phyloP scores from a whole-genome alignment of 2,888 invertebrate species.

The Caenorhabditis sp. region DNA sequence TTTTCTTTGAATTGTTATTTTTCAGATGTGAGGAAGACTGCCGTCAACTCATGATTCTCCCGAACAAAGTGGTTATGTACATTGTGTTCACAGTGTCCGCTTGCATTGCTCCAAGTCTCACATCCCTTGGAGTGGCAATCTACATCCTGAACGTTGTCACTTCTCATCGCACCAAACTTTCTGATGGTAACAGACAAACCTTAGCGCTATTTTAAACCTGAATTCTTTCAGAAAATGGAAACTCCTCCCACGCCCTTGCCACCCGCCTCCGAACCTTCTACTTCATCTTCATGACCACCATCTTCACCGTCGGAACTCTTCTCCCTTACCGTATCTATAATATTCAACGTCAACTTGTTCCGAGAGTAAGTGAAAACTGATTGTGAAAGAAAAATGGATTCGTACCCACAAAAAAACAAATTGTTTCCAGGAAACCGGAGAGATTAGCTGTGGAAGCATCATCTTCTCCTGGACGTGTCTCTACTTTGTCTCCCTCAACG shows the following conservation, averaged over 20 bases:
- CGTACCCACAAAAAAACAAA: too few species aligned
- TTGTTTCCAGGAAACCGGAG: conserved; percentile 37
- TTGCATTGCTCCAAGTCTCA: conserved; percentile 79
- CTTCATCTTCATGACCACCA: conserved; percentile 82
- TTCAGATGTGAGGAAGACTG: conserved; percentile 68
- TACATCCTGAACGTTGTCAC: conserved; percentile 81
- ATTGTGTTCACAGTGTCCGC: conserved; percentile 75
- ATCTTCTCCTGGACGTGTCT: conserved; percentile 74
- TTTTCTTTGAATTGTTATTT: neutral
- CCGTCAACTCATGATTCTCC: conserved; percentile 59
- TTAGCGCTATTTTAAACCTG: neutral
- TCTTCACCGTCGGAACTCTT: conserved; percentile 78
- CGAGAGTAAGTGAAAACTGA: conserved; percentile 28
- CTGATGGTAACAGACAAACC: conserved; percentile 43
- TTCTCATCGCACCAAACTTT: conserved; percentile 75
- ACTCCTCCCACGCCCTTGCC: conserved; percentile 69
- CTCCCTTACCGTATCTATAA: conserved; percentile 74
- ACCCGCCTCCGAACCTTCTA: conserved; percentile 81
- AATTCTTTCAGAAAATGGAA: conserved; percentile 51
- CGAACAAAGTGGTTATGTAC: conserved; percentile 68
- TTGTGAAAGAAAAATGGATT: neutral
- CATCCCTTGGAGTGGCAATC: conserved; percentile 79
- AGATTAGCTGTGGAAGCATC: conserved; percentile 69
- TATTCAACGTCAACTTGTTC: conserved; percentile 22
- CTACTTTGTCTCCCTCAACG: conserved; percentile 80